These are phyloP conservation scores for Oxyruncus cristatus DNA, from an alignment of 2,113 vertebrate species.

Conservation along the genomic window DNA sequence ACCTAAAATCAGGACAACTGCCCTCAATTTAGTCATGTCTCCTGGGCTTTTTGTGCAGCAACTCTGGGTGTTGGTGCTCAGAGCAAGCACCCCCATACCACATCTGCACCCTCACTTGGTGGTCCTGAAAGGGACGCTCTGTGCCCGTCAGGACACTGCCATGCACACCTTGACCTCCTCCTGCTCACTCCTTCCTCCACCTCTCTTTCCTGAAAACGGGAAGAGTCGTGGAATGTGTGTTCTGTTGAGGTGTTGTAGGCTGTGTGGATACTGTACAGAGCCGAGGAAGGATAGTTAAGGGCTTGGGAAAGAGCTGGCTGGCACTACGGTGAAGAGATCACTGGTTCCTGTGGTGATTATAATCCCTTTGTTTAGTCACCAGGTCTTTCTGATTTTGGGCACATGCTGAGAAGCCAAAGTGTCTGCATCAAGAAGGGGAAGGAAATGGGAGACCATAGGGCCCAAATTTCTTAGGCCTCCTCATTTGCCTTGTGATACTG, in stretches of 20 bases:
- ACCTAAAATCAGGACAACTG: neutral
- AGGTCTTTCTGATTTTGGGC: neutral
- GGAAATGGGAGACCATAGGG: neutral
- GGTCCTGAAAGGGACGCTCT: neutral
- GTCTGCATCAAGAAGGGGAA: neutral
- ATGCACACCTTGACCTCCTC: neutral
- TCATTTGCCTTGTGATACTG: neutral
- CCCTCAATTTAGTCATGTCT: neutral
- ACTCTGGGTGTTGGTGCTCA: neutral
- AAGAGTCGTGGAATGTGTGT: neutral
- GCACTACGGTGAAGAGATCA: accelerated
- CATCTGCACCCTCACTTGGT: accelerated
- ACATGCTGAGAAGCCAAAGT: neutral
- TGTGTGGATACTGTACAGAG: neutral
- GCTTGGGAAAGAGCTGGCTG: neutral
- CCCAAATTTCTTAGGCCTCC: neutral
- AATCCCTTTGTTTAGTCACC: neutral
- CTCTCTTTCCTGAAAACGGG: neutral
- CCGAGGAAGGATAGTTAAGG: neutral
- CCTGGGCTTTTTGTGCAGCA: neutral
- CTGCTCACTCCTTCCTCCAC: neutral
- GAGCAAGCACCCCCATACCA: neutral
- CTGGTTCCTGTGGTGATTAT: neutral
- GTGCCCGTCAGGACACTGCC: accelerated
- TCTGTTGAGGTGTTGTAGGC: neutral